A percentile compares a stretch with the other conserved stretches of the same genome.
Conservation (phyloP, 92 coral and sea anemone species). For the Isaurus tuberculatus region DNA sequence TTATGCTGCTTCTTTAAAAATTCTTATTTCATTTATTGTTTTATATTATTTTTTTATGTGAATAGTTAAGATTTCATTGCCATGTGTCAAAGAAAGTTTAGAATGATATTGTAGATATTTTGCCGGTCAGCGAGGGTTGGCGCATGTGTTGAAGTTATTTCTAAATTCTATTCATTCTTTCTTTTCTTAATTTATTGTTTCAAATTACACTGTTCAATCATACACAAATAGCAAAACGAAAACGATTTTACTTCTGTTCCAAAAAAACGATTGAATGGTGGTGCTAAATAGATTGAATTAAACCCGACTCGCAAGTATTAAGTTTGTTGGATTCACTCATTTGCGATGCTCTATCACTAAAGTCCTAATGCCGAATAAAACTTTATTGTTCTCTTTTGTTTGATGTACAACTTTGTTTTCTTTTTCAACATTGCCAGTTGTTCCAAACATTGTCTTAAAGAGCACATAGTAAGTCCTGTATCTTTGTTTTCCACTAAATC, state of each 20-base stretch:
- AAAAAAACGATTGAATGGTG: neutral
- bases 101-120: neutral
- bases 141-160: neutral
- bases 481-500: too few relatives aligned
- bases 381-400: too few relatives aligned
- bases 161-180: neutral
- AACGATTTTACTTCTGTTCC: too few relatives aligned
- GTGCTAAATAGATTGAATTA: slow-evolving; percentile 21
- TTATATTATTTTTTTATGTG: neutral
- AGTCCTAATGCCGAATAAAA: neutral
- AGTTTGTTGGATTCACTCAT: neutral
- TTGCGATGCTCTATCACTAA: neutral
- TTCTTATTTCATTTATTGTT: neutral
- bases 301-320: neutral
- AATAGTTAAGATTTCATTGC: neutral
- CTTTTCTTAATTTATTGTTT: neutral
- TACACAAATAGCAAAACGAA: neutral
- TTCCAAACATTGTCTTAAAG: too few relatives aligned
- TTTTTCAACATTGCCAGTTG: neutral
- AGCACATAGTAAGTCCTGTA: too few relatives aligned
- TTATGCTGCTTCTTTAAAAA: neutral
- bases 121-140: neutral
- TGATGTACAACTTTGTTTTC: too few relatives aligned
- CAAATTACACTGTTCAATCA: neutral
- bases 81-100: neutral